These are phyloP conservation scores for Henricia sp. DNA, from an alignment of 53 echinoderm and acorn worm species.

Conservation along the genomic window DNA sequence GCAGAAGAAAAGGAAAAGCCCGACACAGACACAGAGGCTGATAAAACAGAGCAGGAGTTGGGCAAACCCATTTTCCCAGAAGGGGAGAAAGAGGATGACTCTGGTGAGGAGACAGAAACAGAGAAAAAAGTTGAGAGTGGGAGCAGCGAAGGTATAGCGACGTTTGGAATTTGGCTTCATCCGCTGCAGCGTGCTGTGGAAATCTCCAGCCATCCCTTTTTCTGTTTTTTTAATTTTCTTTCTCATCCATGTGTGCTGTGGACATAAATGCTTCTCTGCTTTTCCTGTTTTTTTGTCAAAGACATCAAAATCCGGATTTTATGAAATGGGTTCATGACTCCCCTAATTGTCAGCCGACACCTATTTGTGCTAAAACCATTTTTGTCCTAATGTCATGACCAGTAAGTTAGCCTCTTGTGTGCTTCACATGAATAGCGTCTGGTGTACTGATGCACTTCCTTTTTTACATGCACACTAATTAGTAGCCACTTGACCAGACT, in stretches of 20 bases:
- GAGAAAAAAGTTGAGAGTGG: slow-evolving; percentile 34
- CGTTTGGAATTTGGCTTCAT: neutral
- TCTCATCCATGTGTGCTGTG: slow-evolving; percentile 14
- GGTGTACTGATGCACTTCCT: no score
- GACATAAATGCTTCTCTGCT: neutral
- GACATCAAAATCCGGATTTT: no score
- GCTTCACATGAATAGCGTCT: no score
- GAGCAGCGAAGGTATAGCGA: slow-evolving; percentile 71
- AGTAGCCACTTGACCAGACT: no score
- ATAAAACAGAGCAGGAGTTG: slow-evolving; percentile 54
- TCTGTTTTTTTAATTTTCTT: neutral
- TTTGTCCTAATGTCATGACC: no score
- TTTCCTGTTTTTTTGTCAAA: neutral
- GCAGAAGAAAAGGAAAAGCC: slow-evolving; percentile 56
- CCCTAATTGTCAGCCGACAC: no score
- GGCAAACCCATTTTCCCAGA: slow-evolving; percentile 46
- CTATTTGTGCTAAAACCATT: no score
- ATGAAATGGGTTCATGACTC: no score
- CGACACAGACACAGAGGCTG: slow-evolving; percentile 75
- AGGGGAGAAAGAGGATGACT: slow-evolving; percentile 56
- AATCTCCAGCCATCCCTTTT: neutral
- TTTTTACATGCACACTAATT: no score
- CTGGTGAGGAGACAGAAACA: slow-evolving; percentile 48
- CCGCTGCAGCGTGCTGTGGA: neutral
- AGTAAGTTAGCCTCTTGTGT: no score